Percentiles rank a stretch among this genome's conserved stretches.
Conservation (phyloP, 2,888 invertebrate genomes). For the Sinelater perroti region DNA sequence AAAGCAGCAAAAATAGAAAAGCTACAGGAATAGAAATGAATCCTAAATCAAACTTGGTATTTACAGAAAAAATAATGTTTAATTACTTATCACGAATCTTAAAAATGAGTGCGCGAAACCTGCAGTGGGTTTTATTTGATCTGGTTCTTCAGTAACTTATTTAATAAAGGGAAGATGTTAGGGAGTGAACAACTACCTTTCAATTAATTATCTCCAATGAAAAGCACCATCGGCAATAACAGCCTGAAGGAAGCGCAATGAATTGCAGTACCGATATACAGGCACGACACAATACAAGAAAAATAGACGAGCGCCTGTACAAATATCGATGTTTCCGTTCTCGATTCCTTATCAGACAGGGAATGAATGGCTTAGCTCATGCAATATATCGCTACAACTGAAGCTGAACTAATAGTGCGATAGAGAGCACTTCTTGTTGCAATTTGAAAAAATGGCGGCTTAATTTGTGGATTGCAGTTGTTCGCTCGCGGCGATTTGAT, state of each 20-base stretch:
- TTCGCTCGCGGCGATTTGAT: too few species aligned
- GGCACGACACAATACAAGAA: conserved; percentile 38
- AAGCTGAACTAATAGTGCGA: conserved; percentile 46
- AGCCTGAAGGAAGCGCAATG: conserved; percentile 33
- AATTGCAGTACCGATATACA: conserved; percentile 37
- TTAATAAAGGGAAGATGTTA: conserved; percentile 28
- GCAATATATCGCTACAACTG: conserved; percentile 48
- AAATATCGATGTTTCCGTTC: conserved; percentile 48
- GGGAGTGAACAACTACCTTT: too few species aligned
- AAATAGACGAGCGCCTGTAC: conserved; percentile 41
- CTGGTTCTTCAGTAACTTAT: background rate
- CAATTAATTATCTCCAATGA: conserved; percentile 35
- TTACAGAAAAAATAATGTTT: too few species aligned
- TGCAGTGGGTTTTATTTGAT: background rate
- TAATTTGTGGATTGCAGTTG: conserved; percentile 12
- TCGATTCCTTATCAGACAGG: conserved; percentile 49
- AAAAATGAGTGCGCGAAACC: too few species aligned
- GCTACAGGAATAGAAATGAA: too few species aligned
- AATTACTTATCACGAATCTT: too few species aligned
- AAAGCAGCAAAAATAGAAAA: too few species aligned
- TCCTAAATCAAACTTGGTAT: too few species aligned
- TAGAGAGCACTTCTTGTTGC: conserved; percentile 37
- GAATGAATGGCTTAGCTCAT: conserved; percentile 50
- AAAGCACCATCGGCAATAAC: conserved; percentile 29
- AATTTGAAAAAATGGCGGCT: conserved; percentile 30